A percentile compares a stretch with the other conserved stretches of the same genome.
phyloP scores from a whole-genome alignment of 1,140 invertebrate species.

The Himalopsyche phryganea region DNA sequence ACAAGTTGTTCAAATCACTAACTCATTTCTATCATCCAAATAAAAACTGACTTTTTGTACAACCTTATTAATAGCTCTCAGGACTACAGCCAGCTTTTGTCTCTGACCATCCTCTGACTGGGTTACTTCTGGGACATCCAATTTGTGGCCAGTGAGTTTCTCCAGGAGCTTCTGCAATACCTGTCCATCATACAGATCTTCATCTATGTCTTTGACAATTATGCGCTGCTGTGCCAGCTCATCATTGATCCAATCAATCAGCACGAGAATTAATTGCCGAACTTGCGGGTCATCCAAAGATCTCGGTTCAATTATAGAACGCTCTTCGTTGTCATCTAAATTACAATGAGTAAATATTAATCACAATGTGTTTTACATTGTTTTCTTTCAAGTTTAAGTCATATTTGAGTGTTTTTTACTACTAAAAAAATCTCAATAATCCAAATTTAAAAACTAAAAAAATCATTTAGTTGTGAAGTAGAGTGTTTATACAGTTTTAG shows the following conservation, averaged over 20 bases:
- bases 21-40: no score
- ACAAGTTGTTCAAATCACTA: no score
- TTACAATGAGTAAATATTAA: no score
- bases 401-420: no score
- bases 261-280: conserved; percentile 77
- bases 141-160: conserved; percentile 82
- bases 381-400: no score
- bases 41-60: no score
- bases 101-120: conserved; percentile 97
- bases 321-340: conserved; percentile 91
- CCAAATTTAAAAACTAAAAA: no score
- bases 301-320: conserved; percentile 89
- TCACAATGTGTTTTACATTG: no score
- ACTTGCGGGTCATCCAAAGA: conserved; percentile 86
- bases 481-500: no score
- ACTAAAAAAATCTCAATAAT: no score
- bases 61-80: conserved; percentile 80
- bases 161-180: conserved; percentile 95
- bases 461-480: background rate
- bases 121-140: conserved; percentile 97
- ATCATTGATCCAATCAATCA: conserved; percentile 99
- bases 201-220: conserved; percentile 94
- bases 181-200: conserved; percentile 98
- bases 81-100: conserved; percentile 87
- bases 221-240: conserved; percentile 95